phyloP scores from a whole-genome alignment of 2,888 invertebrate species.

The Acanthosoma haemorrhoidale region DNA sequence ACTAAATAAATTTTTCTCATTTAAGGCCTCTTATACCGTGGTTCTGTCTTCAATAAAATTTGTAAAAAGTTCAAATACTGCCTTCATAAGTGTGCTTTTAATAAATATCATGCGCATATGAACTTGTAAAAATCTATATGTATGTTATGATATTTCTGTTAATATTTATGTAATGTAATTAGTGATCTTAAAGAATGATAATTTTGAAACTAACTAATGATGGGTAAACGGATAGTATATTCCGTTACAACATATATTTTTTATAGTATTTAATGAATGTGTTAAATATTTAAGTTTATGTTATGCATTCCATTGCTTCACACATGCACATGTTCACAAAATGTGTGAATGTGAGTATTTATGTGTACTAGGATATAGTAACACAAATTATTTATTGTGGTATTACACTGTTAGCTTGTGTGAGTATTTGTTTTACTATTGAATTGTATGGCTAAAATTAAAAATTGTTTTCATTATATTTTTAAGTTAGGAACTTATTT shows the following conservation, averaged over 20 bases:
- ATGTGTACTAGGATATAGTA: not conserved
- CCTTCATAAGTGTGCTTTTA: constrained; percentile 30
- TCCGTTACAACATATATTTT: constrained; percentile 12
- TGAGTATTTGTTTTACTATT: constrained; percentile 2
- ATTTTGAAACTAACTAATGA: not conserved
- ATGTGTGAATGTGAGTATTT: not conserved
- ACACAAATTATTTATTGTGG: constrained; percentile 6
- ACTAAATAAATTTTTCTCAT: not conserved
- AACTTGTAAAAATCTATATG: constrained; percentile 23
- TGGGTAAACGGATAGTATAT: not conserved
- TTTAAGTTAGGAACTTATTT: not conserved
- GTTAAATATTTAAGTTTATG: constrained; percentile 12
- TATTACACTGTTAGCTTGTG: constrained; percentile 5
- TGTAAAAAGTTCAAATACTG: constrained; percentile 17
- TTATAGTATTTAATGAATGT: constrained; percentile 12
- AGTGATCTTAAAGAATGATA: not conserved
- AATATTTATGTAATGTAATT: not conserved
- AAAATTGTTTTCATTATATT: constrained; percentile 9
- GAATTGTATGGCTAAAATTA: not conserved
- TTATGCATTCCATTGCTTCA: constrained; percentile 12
- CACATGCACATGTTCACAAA: not conserved
- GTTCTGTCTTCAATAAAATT: constrained; percentile 6
- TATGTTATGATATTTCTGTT: constrained; percentile 1
- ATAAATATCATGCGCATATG: constrained; percentile 25
- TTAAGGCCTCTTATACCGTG: constrained; percentile 7